Base-by-base conservation (phyloP, 2,888 invertebrate genomes). In the Rhabditophanes sp. region DNA sequence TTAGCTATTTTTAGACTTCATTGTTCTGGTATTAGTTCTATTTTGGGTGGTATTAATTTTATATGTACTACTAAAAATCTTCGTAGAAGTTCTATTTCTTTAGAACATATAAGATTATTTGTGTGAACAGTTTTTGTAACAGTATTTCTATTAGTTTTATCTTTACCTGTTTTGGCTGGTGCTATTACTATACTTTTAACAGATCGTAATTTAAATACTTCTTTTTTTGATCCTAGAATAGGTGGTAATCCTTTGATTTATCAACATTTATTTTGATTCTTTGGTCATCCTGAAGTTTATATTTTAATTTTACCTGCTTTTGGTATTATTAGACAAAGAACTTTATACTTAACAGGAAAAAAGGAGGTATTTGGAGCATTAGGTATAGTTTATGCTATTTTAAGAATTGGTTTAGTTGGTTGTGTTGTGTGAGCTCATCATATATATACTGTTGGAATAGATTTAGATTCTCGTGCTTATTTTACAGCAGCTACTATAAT, bases 231-330 rank as follows among this genome's bases (percentile, higher is more conserved):
- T 21, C 79, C 79, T 0, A 72, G 75, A 0, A 79, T 78, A 41
- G 80, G 80, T 18, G 81, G 80, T 33, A 80, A 81, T 35, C 80
- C 79, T 2, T 75, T 81, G 69, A 52, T 81, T 50, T 80, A 78
- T 34, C 79, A 80, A 75, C 79, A 81, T 66, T 69, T 80, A 73
- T 80, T 82, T 70, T 81, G 80, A 76, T 81, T 81, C 71, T 82
- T 81, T 74, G 80, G 80, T 0, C 80, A 81, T 35, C 80, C 80
- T 7, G 80, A 81, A 75, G 79, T 81, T 43, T 82, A 81, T 69
- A 79, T 80, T 78, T 69, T 80, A 72, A 80, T 80, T 76, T 62
- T 80, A 54, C 79, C 79, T 0, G 79, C 77, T 67, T 80, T 81
- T 73, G 79, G 80, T 0, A 74, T 80, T 72, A 76, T 80, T 66